Conservation (phyloP, 2,888 invertebrate species). For the Metallyticus violacea region DNA sequence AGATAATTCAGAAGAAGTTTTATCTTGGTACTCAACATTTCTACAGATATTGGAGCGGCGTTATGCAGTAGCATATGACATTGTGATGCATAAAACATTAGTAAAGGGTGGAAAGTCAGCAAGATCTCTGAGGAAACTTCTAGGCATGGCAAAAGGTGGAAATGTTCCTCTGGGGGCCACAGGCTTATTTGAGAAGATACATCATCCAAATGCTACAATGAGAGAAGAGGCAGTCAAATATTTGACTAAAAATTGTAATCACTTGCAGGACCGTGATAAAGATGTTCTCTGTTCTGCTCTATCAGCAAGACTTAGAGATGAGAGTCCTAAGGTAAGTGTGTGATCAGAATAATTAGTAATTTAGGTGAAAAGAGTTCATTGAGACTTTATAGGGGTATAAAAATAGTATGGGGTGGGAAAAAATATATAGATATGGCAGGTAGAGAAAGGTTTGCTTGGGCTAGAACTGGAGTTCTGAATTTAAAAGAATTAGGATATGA, state of each 20-base stretch:
- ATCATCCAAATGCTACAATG: constrained; percentile 65
- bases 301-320: constrained; percentile 64
- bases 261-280: constrained; percentile 42
- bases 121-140: background rate
- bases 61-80: constrained; percentile 71
- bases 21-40: constrained; percentile 54
- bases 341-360: no score
- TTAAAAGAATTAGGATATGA: no score
- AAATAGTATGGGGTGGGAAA: no score
- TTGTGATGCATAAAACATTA: constrained; percentile 57
- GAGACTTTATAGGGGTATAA: no score
- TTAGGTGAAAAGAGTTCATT: no score
- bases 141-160: background rate
- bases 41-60: constrained; percentile 63
- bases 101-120: background rate
- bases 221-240: constrained; percentile 66
- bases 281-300: constrained; percentile 64
- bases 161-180: constrained; percentile 35
- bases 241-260: constrained; percentile 43
- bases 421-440: no score
- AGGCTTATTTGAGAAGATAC: constrained; percentile 65
- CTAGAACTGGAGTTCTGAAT: no score
- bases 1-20: constrained; percentile 3
- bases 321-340: constrained; percentile 48
- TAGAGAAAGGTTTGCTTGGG: no score